Evolutionary conservation across 2,113 vertebrate species (phyloP).

Genomic region (Tyrannus savana): DNA sequence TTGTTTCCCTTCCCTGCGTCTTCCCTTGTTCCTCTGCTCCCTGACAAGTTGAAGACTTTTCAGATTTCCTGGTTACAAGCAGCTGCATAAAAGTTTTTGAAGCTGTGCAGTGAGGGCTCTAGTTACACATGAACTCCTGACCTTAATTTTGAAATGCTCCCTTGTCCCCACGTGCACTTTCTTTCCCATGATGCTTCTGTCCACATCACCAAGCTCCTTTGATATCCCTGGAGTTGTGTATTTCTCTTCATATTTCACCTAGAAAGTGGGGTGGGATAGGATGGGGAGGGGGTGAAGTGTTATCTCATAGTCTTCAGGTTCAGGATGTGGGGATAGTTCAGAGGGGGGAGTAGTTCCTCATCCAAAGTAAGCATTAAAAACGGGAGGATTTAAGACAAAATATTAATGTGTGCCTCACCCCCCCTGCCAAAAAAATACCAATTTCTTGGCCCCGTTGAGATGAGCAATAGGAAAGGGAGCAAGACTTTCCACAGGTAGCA

Average conservation of each 20-base stretch:
- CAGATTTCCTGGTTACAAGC: neutral
- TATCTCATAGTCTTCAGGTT: constrained; percentile 70
- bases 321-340: constrained; percentile 13
- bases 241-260: constrained; percentile 45
- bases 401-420: neutral
- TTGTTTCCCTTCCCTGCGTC: neutral
- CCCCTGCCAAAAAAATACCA: constrained; percentile 18
- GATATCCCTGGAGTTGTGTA: constrained; percentile 29
- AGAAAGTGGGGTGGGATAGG: neutral
- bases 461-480: constrained; percentile 41
- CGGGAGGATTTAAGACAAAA: constrained; percentile 54
- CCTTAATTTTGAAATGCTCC: constrained; percentile 41
- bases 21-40: neutral
- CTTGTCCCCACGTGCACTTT: constrained; percentile 34
- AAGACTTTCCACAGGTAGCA: neutral
- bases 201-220: constrained; percentile 51
- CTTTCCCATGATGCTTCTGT: constrained; percentile 45
- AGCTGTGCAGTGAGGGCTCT: constrained; percentile 36
- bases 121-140: constrained; percentile 58
- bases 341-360: constrained; percentile 38
- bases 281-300: neutral
- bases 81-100: constrained; percentile 32
- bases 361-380: constrained; percentile 40
- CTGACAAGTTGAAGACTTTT: neutral
- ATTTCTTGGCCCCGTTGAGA: neutral